Percentiles rank a stretch among this genome's conserved stretches.
phyloP scores from a whole-genome alignment of 2,113 vertebrate species.

The Microtus ochrogaster region DNA sequence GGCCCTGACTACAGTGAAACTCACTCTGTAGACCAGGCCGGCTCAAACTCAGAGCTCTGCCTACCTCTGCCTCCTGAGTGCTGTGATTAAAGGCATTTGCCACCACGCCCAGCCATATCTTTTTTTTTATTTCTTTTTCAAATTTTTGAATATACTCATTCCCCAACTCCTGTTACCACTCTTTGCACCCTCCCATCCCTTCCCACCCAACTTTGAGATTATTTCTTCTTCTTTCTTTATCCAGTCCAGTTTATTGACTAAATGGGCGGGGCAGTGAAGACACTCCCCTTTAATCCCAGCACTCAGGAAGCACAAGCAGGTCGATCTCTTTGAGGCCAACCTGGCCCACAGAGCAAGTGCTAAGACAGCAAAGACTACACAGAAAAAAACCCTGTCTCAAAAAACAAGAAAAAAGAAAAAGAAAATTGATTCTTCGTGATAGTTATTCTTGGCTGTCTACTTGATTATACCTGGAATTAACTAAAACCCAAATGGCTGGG shows the following conservation, averaged over 20 bases:
- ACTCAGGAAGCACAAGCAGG: too few relatives aligned
- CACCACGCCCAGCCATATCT: too few relatives aligned
- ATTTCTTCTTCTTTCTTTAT: not conserved
- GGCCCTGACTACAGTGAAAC: not conserved
- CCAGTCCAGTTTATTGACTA: not conserved
- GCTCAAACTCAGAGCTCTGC: not conserved
- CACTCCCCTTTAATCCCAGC: too few relatives aligned
- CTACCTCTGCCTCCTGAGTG: too few relatives aligned
- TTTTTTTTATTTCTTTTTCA: too few relatives aligned
- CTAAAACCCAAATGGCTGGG: not conserved
- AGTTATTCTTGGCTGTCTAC: not conserved
- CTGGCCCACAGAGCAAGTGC: too few relatives aligned
- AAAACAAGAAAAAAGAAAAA: too few relatives aligned
- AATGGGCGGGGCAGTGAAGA: not conserved
- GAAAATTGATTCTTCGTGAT: not conserved
- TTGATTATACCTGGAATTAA: not conserved
- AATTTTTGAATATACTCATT: not conserved
- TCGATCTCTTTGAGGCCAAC: too few relatives aligned
- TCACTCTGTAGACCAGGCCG: not conserved
- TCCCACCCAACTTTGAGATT: not conserved
- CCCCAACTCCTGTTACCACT: not conserved
- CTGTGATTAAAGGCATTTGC: too few relatives aligned
- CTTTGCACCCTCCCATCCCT: not conserved
- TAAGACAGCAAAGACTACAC: too few relatives aligned
- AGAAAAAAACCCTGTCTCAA: too few relatives aligned